Base-by-base conservation (phyloP, 2,113 vertebrate genomes). In the Podarcis cretensis region DNA sequence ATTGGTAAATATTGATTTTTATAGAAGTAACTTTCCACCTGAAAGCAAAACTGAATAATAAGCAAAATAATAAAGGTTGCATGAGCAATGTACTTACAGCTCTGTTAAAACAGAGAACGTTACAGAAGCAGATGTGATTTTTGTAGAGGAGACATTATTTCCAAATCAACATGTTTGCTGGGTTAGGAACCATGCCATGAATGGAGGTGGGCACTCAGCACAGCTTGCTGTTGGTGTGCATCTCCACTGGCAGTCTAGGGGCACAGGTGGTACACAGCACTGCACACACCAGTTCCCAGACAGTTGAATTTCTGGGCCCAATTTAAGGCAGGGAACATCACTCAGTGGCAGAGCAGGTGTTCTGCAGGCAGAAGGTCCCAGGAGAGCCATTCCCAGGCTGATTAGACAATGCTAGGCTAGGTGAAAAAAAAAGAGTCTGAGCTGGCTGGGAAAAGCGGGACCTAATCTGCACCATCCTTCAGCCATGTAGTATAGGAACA, bases 1-100 rank as follows among this genome's bases (percentile, higher is more conserved):
- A 77, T 54, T 57, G 87, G 74, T 69, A 84, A 83, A 83, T 69
- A 88, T 83, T 37, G 40, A 88, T 88, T 77, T 32, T 30, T 69
- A 54, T 30, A 54, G 14, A 35, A 83, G 30, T 59, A 59, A 85
- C 48, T 77, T 88, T 57, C 63, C 73, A 21, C 73, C 73, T 59
- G 32, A 77, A 69, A 32, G 77, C 59, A 68, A 66, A 76, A 54
- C 25, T 82, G n/a, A 83, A 65, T 66, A 88, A 88, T 83, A 66
- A 77, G 75, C 37, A 83, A 83, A 88, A 68, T 81, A 75, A 66
- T 32, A n/a, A 69, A 77, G 59, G 30, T 18, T 68, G 59, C 73
- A 23, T 27, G 54, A 83, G 25, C 37, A 10, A 32, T 4, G 35
- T 74, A 68, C 69, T 80, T 79, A 65, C 43, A 87, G n/a, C 40